These are phyloP conservation scores for Lagorchestes hirsutus DNA, from an alignment of 2,797 vertebrate genomes.

Conservation along the genomic window DNA sequence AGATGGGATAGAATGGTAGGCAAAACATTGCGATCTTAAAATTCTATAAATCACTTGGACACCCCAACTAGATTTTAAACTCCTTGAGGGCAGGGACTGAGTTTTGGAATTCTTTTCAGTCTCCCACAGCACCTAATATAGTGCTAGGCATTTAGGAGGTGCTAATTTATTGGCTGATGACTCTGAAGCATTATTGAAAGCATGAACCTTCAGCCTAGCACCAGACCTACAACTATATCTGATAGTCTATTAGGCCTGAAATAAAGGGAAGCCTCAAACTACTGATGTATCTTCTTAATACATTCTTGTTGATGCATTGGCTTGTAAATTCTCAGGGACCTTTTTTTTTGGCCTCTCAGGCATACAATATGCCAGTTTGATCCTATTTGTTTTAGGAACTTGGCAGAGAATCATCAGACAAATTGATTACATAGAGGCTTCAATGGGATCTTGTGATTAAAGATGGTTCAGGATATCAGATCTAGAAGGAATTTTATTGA, in stretches of 20 bases:
- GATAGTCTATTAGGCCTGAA: not conserved
- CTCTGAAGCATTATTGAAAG: not conserved
- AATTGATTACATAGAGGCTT: not conserved
- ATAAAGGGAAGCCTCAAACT: not conserved
- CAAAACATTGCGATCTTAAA: not conserved
- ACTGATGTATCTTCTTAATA: not conserved
- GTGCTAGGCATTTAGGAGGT: not conserved
- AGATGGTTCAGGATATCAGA: not conserved
- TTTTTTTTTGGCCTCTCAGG: not conserved
- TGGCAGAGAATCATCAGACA: not conserved
- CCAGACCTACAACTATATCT: constrained; percentile 1
- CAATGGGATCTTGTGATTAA: not conserved
- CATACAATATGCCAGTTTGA: not conserved
- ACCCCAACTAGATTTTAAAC: not conserved
- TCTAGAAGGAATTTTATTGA: not conserved
- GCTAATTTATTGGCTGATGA: not conserved
- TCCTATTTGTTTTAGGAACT: not conserved
- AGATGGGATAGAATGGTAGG: not conserved
- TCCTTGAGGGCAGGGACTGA: not conserved
- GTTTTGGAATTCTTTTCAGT: not conserved
- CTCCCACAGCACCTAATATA: too few species aligned
- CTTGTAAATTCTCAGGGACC: not conserved
- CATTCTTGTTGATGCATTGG: not conserved
- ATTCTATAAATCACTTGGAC: not conserved
- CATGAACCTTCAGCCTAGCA: not conserved